phyloP scores from a whole-genome alignment of 2,797 vertebrate species.

The Molossus molossus region DNA sequence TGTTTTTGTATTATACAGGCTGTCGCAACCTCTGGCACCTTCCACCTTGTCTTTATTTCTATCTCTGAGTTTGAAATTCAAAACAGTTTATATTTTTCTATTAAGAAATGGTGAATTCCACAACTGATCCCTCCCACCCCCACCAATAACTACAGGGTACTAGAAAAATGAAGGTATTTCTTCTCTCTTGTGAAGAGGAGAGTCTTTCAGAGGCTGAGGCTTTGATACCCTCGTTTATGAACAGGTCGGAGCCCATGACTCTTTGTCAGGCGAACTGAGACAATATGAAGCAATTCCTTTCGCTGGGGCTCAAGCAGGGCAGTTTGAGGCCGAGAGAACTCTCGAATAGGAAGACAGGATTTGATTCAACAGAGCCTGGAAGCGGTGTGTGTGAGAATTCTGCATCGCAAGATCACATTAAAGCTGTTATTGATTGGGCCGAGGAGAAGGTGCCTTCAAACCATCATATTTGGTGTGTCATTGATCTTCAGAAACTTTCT shows the following conservation, averaged over 20 bases:
- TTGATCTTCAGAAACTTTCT: slow-evolving; percentile 89
- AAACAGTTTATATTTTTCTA: slow-evolving; percentile 62
- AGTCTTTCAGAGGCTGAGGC: background rate
- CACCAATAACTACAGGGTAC: background rate
- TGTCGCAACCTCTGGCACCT: background rate
- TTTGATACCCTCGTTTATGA: background rate
- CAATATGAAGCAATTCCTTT: slow-evolving; percentile 74
- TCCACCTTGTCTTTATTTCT: slow-evolving; percentile 62
- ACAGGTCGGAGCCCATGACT: slow-evolving; percentile 47
- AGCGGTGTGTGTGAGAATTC: slow-evolving; percentile 78
- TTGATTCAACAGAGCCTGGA: slow-evolving; percentile 78
- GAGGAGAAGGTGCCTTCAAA: slow-evolving; percentile 89
- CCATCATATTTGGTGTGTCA: slow-evolving; percentile 86
- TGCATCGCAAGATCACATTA: slow-evolving; percentile 86
- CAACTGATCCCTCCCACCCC: background rate
- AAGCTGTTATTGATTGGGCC: slow-evolving; percentile 88
- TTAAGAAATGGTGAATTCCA: slow-evolving; percentile 64
- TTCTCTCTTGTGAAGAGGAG: slow-evolving; percentile 62
- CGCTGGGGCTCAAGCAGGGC: slow-evolving; percentile 63
- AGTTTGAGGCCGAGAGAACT: slow-evolving; percentile 77
- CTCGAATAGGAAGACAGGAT: slow-evolving; percentile 72
- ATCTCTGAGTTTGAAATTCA: slow-evolving; percentile 71
- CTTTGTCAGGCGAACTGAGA: slow-evolving; percentile 72
- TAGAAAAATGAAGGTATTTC: background rate
- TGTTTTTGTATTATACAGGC: background rate